Percentiles rank a stretch among this genome's conserved stretches.
These are phyloP conservation scores for Ips typographus DNA, from an alignment of 1,140 invertebrate species.

Conservation along the genomic window DNA sequence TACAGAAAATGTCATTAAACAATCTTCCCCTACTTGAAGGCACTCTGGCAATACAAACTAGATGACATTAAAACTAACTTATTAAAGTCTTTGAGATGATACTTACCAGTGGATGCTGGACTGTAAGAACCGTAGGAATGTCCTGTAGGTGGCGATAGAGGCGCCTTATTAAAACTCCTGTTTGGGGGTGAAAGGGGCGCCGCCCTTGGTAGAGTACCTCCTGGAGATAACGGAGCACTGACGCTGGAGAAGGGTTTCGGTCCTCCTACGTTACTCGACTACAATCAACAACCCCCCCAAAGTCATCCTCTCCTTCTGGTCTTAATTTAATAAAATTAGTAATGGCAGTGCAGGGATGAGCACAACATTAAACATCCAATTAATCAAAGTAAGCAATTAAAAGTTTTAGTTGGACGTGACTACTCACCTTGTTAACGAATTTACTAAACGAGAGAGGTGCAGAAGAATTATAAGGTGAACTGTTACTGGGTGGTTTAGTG, in stretches of 20 bases:
- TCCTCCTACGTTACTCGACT: constrained; percentile 25
- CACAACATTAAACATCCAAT: background rate
- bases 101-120: constrained; percentile 47
- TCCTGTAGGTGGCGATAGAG: constrained; percentile 55
- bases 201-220: constrained; percentile 52
- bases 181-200: constrained; percentile 51
- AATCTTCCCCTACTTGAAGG: too few relatives aligned
- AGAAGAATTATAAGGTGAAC: constrained; percentile 34
- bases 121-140: constrained; percentile 53
- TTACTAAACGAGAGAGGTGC: constrained; percentile 42
- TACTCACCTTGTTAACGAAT: constrained; percentile 43
- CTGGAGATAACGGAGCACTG: constrained; percentile 51
- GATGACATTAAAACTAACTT: too few relatives aligned
- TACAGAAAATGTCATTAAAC: background rate
- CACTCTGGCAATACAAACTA: too few relatives aligned
- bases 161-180: constrained; percentile 44
- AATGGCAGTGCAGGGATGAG: too few relatives aligned
- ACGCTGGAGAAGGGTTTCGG: constrained; percentile 64
- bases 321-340: too few relatives aligned
- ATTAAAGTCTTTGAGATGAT: background rate
- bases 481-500: constrained; percentile 38
- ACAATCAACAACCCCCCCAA: background rate
- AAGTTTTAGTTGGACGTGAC: background rate
- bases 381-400: background rate
- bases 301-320: background rate